These are phyloP conservation scores for Ramphastos sulfuratus DNA, from an alignment of 2,113 vertebrate genomes.

Conservation along the genomic window DNA sequence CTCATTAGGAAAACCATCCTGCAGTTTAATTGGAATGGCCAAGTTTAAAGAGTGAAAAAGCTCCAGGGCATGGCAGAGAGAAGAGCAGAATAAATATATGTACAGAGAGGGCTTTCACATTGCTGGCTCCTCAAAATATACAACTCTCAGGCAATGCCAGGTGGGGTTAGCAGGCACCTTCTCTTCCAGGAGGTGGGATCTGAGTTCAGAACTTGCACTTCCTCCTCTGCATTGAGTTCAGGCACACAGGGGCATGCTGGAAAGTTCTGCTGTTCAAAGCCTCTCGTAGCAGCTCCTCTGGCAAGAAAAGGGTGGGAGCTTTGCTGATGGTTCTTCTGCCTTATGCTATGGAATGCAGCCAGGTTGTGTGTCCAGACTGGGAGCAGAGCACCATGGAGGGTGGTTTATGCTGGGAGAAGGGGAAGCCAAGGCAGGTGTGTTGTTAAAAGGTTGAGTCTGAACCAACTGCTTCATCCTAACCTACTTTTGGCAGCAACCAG, in stretches of 20 bases:
- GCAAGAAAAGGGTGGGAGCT: neutral
- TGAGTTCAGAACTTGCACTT: constrained; percentile 12
- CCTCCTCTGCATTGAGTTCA: neutral
- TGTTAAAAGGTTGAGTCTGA: too few species aligned
- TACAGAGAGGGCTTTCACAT: constrained; percentile 35
- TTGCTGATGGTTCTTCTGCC: neutral
- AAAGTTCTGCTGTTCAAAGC: neutral
- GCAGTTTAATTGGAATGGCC: constrained; percentile 54
- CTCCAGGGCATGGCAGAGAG: neutral
- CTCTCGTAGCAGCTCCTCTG: neutral
- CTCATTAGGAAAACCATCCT: constrained; percentile 24
- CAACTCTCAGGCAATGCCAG: neutral
- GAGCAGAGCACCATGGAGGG: fast-evolving
- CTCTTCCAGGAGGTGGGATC: constrained; percentile 26
- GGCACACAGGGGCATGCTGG: neutral
- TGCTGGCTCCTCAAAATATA: constrained; percentile 1
- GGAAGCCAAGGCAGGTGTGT: neutral
- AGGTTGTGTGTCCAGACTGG: neutral
- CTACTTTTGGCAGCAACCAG: neutral
- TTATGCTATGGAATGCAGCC: neutral
- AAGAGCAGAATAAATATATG: constrained; percentile 69
- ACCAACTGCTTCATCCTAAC: neutral
- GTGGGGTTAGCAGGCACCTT: neutral
- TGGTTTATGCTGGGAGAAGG: neutral
- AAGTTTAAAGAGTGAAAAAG: constrained; percentile 16